Evolutionary conservation across 2,113 vertebrate species (phyloP).

Genomic region (Jacana jacana): DNA sequence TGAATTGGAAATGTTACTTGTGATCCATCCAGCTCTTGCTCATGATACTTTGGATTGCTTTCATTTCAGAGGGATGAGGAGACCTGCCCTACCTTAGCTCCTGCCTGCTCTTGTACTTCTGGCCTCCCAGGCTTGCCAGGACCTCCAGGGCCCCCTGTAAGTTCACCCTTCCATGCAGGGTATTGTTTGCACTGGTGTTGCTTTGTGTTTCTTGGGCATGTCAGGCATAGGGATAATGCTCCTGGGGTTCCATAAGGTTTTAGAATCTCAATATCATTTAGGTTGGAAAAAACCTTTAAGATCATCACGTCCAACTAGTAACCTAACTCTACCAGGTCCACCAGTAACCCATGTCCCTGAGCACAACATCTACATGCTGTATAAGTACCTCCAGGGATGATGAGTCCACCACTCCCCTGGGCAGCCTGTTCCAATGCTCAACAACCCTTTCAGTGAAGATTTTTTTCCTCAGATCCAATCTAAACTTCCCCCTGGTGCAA

Average conservation of each 20-base stretch:
- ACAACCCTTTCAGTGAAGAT: accelerated
- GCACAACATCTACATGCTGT: accelerated
- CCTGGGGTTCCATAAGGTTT: neutral
- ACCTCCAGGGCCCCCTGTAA: constrained; percentile 81
- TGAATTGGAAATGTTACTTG: neutral
- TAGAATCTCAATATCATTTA: accelerated
- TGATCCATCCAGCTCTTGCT: neutral
- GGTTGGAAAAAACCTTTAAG: neutral
- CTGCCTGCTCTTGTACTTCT: constrained; percentile 82
- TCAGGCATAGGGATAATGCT: neutral
- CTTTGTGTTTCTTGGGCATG: accelerated
- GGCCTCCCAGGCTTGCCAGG: constrained; percentile 79
- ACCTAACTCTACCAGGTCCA: neutral
- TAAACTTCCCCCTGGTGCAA: neutral
- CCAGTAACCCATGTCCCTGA: neutral
- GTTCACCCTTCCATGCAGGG: neutral
- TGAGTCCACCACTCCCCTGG: neutral
- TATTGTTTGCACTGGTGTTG: accelerated
- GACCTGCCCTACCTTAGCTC: constrained; percentile 79
- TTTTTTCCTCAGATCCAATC: neutral
- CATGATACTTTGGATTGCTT: neutral
- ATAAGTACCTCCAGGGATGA: neutral
- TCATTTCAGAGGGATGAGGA: constrained; percentile 83
- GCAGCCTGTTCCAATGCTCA: neutral
- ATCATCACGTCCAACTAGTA: neutral